These are phyloP conservation scores for Cerastoderma edule DNA, from an alignment of 2,888 invertebrate species.

Conservation along the genomic window DNA sequence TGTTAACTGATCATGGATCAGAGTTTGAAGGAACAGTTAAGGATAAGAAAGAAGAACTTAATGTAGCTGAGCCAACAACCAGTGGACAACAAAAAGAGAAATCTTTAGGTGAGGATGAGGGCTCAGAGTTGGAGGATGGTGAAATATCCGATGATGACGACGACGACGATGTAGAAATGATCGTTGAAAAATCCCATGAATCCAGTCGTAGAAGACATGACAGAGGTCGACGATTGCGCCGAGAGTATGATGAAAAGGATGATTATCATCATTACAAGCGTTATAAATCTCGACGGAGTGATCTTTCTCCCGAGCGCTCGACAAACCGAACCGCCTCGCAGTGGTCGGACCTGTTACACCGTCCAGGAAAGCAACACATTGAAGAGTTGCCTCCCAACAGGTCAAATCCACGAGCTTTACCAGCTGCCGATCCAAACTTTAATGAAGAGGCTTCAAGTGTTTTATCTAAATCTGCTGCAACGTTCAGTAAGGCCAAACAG, in stretches of 20 bases:
- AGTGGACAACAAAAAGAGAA: conserved; percentile 9
- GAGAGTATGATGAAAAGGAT: too few species aligned
- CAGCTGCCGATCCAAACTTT: not conserved
- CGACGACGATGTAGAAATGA: conserved; percentile 1
- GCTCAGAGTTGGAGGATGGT: conserved; percentile 57
- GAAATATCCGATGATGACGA: conserved; percentile 54
- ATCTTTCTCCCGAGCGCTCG: not conserved
- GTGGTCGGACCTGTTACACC: conserved; percentile 48
- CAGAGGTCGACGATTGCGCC: too few species aligned
- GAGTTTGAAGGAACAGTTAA: not conserved
- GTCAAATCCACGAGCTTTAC: too few species aligned
- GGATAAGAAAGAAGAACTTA: not conserved
- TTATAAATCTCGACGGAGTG: too few species aligned
- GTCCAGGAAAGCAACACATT: conserved; percentile 18
- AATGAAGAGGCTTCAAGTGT: conserved; percentile 34
- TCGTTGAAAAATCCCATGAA: not conserved
- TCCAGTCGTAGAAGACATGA: not conserved
- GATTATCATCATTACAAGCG: too few species aligned
- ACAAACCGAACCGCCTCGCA: conserved; percentile 33
- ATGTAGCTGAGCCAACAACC: not conserved
- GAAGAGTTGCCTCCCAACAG: too few species aligned
- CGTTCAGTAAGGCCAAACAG: conserved; percentile 45
- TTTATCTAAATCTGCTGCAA: conserved; percentile 53
- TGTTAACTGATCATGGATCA: not conserved
- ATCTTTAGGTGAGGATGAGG: conserved; percentile 12